Conservation (phyloP, 2,888 invertebrate species). For the Allolobophora icterica region DNA sequence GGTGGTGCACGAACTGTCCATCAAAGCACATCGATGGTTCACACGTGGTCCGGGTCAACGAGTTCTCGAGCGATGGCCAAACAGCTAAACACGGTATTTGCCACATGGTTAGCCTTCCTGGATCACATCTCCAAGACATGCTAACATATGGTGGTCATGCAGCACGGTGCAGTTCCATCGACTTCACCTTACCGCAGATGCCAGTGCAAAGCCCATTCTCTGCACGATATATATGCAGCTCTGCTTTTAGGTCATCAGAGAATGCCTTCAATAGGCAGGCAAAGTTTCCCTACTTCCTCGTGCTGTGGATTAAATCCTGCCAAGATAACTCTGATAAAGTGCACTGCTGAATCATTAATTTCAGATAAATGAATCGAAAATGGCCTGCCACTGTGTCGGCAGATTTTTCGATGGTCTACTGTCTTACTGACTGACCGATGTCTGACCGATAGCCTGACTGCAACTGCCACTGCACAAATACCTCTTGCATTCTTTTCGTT, state of each 20-base stretch:
- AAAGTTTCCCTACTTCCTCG: background rate
- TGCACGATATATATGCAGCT: background rate
- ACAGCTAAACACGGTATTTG: background rate
- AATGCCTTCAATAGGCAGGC: background rate
- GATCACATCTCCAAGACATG: constrained; percentile 11
- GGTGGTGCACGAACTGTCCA: background rate
- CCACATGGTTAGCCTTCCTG: background rate
- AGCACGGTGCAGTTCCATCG: background rate
- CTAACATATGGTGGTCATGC: constrained; percentile 17
- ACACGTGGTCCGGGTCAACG: constrained; percentile 1
- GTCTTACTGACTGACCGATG: constrained; percentile 1
- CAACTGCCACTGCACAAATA: background rate
- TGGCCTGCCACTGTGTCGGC: constrained; percentile 17
- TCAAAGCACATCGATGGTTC: background rate
- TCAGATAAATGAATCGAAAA: constrained; percentile 17
- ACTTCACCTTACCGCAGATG: background rate
- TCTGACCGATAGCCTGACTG: background rate
- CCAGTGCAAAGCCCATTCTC: constrained; percentile 3
- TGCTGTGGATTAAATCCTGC: constrained; percentile 7
- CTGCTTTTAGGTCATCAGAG: background rate
- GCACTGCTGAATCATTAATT: constrained; percentile 10
- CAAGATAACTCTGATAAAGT: constrained; percentile 11
- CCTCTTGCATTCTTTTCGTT: background rate
- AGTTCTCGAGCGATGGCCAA: background rate
- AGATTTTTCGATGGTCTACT: background rate